phyloP scores from a whole-genome alignment of 2,888 invertebrate genomes.

The Drosophila atripex region DNA sequence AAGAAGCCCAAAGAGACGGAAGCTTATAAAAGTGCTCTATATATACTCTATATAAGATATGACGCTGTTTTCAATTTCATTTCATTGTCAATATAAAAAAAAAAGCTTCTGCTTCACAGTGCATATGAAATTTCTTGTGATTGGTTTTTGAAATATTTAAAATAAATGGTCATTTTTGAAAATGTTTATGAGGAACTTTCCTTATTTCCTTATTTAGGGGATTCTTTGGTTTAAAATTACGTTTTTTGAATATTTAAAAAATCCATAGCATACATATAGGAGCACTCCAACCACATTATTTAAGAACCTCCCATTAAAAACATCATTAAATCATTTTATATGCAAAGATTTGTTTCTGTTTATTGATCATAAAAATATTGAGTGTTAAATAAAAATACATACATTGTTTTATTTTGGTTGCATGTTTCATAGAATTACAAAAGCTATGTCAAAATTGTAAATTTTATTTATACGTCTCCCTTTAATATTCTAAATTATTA shows the following conservation, averaged over 20 bases:
- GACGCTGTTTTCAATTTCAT: not conserved
- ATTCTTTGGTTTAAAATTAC: no score
- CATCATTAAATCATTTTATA: conserved; percentile 23
- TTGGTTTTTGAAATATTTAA: no score
- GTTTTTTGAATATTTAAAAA: not conserved
- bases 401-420: conserved; percentile 31
- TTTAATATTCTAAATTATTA: conserved; percentile 40
- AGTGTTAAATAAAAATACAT: conserved; percentile 44
- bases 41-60: not conserved
- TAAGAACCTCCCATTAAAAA: not conserved
- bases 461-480: conserved; percentile 64
- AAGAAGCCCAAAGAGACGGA: not conserved
- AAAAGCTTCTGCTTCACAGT: no score
- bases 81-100: not conserved
- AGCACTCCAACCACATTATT: not conserved
- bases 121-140: not conserved
- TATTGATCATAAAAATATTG: conserved; percentile 76
- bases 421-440: conserved; percentile 39
- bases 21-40: not conserved
- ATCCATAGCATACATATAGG: not conserved
- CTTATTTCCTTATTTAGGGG: no score
- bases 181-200: no score
- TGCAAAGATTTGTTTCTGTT: conserved; percentile 61
- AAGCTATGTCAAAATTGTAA: conserved; percentile 43
- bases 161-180: no score